Evolutionary conservation across 2,113 vertebrate genomes (phyloP).

Genomic region (Catharus bicknelli): DNA sequence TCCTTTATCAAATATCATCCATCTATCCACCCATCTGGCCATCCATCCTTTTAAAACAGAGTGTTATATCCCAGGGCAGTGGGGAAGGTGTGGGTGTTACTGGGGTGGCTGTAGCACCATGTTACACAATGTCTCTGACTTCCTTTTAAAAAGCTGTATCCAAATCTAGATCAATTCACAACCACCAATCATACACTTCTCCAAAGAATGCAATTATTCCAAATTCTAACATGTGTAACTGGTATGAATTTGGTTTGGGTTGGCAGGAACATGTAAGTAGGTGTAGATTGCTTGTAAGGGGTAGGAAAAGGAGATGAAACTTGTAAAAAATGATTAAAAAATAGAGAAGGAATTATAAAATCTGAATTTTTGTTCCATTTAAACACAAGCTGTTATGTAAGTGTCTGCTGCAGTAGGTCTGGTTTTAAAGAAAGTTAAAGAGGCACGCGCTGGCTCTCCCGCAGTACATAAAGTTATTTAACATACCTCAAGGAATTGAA

Average conservation of each 20-base stretch:
- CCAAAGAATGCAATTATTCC: background rate
- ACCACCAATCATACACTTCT: background rate
- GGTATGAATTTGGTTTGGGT: background rate
- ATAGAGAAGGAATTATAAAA: background rate
- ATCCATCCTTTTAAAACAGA: background rate
- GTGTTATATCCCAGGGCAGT: background rate
- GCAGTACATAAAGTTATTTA: background rate
- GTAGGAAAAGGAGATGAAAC: conserved; percentile 5
- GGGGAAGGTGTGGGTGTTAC: background rate
- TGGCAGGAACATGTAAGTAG: background rate
- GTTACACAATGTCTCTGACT: background rate
- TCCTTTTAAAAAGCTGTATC: background rate
- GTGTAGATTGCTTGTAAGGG: background rate
- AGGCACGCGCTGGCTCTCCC: background rate
- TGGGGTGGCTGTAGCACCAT: background rate
- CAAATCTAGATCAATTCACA: background rate
- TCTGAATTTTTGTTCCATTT: background rate
- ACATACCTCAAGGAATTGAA: background rate
- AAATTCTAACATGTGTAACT: background rate
- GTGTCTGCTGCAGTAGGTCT: background rate
- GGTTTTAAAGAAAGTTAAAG: background rate
- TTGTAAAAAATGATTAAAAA: background rate
- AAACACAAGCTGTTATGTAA: conserved; percentile 1
- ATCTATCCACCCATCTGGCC: background rate
- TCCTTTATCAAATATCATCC: background rate